Evolutionary conservation across 2,797 vertebrate species (phyloP), one percentile per base, ranked within the genome.

Genomic region (Chiloscyllium punctatum): DNA sequence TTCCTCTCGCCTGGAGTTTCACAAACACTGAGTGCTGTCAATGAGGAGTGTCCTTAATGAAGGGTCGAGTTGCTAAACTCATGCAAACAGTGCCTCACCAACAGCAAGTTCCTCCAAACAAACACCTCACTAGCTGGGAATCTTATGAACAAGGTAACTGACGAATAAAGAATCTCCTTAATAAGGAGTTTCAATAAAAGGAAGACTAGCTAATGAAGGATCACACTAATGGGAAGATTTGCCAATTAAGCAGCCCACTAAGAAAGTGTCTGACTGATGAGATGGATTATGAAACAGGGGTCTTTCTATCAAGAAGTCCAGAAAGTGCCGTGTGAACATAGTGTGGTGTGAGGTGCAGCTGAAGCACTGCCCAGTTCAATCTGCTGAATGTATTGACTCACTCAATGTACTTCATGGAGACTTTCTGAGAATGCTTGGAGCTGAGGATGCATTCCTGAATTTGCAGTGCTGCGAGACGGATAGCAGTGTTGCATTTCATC

Each of bases 401-500:
- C 99, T 98, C 98, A 96, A 99, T 98, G 92, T 98, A 98, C 96
- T 99, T 99, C 96, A 99, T 95, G 96, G 98, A 99, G 96, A 99
- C 98, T 97, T 99, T 99, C 96, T 98, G 98, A 0, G 98, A 98
- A 96, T 98, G 98, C 95, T 99, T 98, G 15, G 98, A 98, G 1
- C 98, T 97, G 0, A 97, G 98, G 96, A 99, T 97, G 96, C 99
- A 98, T 96, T 99, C 99, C 97, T 99, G 99, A 92, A 99, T 99
- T 96, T 99, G 98, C 97, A 99, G 97, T 0, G 99, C 99, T 33
- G 99, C 98, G 25, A 99, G 98, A 18, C 98, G 98, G 96, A 99
- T 96, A 0, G 99, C 99, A 0, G 98, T 97, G 95, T 99, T 99
- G 96, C 99, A 99, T 96, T 99, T 98, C 99, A 99, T 99, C 96